Evolutionary conservation across 2,888 invertebrate species (phyloP), one percentile per base, ranked within the genome.

Genomic region (Drosophila mulleri): DNA sequence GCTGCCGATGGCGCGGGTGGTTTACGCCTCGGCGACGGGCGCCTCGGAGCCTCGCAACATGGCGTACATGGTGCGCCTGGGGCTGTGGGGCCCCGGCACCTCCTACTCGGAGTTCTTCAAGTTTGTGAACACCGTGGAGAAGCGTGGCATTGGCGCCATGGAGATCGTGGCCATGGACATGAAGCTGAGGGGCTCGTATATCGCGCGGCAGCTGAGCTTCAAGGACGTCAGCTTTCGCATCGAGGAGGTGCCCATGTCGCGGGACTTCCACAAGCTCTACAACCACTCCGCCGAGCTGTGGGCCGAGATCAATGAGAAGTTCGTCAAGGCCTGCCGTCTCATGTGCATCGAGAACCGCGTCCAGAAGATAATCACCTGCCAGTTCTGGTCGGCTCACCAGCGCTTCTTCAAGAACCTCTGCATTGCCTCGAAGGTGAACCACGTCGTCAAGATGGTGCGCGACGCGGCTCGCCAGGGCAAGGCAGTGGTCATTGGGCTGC

Each of bases 321-420:
- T 99, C 94, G 97, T 98, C 79, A 97, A 98, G 93, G 98, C 98
- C 0, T 97, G 98, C 0, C 98, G 98, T 91, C 93, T 98, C 62
- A 97, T 98, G 82, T 97, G 98, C 92, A 98, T 98, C 0, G 98
- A 98, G 92, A 97, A 97, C 80, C 95, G 97, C 59, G 97, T 98
- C 96, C 96, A 96, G 92, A 99, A 99, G 93, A 98, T 98, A 14
- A 98, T 99, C 96, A 99, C 99, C 98, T 98, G 98, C 0, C 99
- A 99, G 94, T 99, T 99, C 94, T 99, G 99, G 99, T 98, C 98
- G 0, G 96, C 98, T n/a, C 99, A 99, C 94, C 99, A 99, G 93
- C 94, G 98, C 64, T 99, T 98, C 94, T 99, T 99, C 94, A 99
- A 99, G 93, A 99, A 99, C 92, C 95, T 99, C 16, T 99, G 99